phyloP scores from a whole-genome alignment of 2,888 invertebrate genomes.

The Megaustenia siamemsis region DNA sequence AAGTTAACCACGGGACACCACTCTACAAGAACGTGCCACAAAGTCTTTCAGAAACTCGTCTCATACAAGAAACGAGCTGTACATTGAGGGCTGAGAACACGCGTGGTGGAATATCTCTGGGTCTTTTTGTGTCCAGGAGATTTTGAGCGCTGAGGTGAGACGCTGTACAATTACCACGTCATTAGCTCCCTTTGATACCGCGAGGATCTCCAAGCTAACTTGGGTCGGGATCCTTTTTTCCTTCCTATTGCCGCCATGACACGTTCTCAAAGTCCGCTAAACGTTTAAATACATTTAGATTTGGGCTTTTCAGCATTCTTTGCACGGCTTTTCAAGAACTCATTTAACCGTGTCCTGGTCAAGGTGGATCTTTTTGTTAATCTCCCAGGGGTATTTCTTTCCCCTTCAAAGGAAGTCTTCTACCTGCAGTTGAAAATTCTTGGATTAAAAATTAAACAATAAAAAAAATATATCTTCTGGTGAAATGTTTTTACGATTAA shows the following conservation, averaged over 20 bases:
- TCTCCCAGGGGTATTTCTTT: background rate
- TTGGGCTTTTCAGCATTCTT: slow-evolving; percentile 26
- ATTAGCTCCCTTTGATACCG: slow-evolving; percentile 37
- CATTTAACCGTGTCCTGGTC: slow-evolving; percentile 28
- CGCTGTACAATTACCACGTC: slow-evolving; percentile 38
- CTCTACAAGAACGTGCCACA: slow-evolving; percentile 11
- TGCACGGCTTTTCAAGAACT: background rate
- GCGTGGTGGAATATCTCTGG: background rate
- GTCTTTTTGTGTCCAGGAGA: background rate
- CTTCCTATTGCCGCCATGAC: background rate
- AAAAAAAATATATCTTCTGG: no score
- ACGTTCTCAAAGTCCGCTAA: background rate
- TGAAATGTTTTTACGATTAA: no score
- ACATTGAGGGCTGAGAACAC: slow-evolving; percentile 17
- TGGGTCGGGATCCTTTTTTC: background rate
- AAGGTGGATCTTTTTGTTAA: background rate
- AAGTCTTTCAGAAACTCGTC: slow-evolving; percentile 7
- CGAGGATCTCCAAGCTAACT: background rate
- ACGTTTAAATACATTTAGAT: slow-evolving; percentile 6
- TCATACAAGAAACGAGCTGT: background rate
- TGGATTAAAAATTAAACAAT: no score
- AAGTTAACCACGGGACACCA: slow-evolving; percentile 29
- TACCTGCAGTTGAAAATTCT: no score
- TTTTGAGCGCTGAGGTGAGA: slow-evolving; percentile 28
- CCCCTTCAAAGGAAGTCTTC: no score